phyloP scores from a whole-genome alignment of 2,113 vertebrate genomes.

The Dromaius novaehollandiae region DNA sequence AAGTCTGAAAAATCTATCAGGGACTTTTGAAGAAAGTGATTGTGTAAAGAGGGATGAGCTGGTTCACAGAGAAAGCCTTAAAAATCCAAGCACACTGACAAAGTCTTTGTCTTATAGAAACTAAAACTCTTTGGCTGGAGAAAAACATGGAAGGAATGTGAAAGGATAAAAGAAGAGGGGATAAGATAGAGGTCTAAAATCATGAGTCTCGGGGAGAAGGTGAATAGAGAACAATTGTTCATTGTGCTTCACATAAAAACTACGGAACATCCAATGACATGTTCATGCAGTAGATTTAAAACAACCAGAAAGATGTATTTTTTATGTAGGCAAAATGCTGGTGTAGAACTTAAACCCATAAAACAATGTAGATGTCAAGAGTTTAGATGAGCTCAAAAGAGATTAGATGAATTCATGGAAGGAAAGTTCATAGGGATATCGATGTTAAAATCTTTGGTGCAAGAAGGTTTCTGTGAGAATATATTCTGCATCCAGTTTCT shows the following conservation, averaged over 20 bases:
- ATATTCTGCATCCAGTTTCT: neutral
- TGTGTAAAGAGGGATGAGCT: neutral
- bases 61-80: neutral
- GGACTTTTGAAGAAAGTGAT: neutral
- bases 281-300: neutral
- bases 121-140: neutral
- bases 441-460: neutral
- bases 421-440: neutral
- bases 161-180: neutral
- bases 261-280: neutral
- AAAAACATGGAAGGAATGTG: neutral
- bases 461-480: neutral
- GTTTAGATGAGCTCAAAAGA: neutral
- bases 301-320: neutral
- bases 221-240: neutral
- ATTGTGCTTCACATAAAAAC: neutral
- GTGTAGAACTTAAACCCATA: neutral
- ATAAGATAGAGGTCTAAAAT: neutral
- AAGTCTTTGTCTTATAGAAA: neutral
- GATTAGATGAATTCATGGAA: neutral
- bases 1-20: neutral
- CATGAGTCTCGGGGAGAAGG: neutral
- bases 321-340: neutral
- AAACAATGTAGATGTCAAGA: neutral
- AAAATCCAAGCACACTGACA: neutral